Evolutionary conservation across 23 tunicate species (phyloP).

Genomic region (Trididemnum nubilum): DNA sequence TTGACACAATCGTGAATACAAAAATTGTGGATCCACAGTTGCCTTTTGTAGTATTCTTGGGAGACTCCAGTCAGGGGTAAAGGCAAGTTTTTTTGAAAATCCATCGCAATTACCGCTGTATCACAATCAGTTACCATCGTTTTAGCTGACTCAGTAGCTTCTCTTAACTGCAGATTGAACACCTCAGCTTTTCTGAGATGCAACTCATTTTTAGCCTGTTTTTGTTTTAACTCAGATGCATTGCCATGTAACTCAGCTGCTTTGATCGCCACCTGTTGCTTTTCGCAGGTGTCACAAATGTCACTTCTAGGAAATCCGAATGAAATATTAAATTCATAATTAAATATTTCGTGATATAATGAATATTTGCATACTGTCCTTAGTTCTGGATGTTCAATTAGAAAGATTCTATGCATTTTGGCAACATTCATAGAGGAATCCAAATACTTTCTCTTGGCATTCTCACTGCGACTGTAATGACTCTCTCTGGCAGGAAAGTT

Average conservation of each 20-base stretch:
- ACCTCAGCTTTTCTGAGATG: slow-evolving; percentile 22
- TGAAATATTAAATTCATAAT: slow-evolving; percentile 5
- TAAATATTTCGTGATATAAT: not conserved
- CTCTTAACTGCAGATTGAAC: not conserved
- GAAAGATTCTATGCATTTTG: slow-evolving; percentile 13
- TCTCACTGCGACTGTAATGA: slow-evolving; percentile 15
- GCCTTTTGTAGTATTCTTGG: no score
- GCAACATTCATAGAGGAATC: slow-evolving; percentile 13
- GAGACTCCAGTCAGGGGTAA: slow-evolving; percentile 17
- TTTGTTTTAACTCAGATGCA: not conserved
- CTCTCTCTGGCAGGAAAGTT: slow-evolving; percentile 17
- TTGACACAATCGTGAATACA: slow-evolving; percentile 8
- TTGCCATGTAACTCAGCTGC: not conserved
- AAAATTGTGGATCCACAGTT: slow-evolving; percentile 19
- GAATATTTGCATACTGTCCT: not conserved
- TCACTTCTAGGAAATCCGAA: slow-evolving; percentile 23
- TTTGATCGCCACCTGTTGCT: not conserved
- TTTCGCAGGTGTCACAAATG: slow-evolving; percentile 12
- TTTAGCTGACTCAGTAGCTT: slow-evolving; percentile 10
- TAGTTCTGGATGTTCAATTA: not conserved
- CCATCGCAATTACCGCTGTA: slow-evolving; percentile 18
- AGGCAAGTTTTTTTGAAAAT: slow-evolving; percentile 16
- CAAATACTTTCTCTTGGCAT: not conserved
- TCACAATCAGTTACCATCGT: not conserved
- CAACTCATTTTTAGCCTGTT: not conserved